Evolutionary conservation across 2,113 vertebrate genomes (phyloP).

Genomic region (Chlamydotis undulata): DNA sequence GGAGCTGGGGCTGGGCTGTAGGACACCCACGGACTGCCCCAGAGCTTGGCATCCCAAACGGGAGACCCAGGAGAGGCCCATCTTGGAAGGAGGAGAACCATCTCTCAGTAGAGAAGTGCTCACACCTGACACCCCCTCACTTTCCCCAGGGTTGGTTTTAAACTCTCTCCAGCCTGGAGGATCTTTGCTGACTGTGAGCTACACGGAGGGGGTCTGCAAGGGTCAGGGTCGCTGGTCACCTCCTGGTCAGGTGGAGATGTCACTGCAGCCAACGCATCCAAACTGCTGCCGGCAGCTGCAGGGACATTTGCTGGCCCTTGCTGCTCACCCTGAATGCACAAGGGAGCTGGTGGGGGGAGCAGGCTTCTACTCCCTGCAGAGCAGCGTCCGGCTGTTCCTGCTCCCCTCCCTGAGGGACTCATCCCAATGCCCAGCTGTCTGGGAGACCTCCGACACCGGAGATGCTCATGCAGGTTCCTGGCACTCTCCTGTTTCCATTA

Average conservation of each 20-base stretch:
- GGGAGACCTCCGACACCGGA: background rate
- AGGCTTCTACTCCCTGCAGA: background rate
- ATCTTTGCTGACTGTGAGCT: background rate
- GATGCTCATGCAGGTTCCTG: background rate
- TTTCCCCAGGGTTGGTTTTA: background rate
- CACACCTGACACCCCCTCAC: background rate
- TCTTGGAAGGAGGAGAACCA: background rate
- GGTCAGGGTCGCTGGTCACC: background rate
- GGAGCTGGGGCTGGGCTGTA: accelerated
- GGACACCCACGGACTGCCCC: background rate
- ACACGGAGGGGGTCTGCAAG: accelerated
- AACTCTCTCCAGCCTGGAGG: background rate
- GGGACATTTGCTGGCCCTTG: background rate
- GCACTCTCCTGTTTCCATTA: background rate
- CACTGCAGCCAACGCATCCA: accelerated
- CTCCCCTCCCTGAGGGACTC: background rate
- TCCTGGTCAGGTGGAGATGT: background rate
- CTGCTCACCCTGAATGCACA: background rate
- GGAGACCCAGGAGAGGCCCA: background rate
- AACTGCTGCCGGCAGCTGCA: background rate
- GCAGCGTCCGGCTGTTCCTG: background rate
- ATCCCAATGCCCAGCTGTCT: background rate
- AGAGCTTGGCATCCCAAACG: background rate
- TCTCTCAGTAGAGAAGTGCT: background rate
- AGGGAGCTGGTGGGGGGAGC: background rate